phyloP scores from a whole-genome alignment of 2,113 vertebrate species.

The Suncus etruscus region DNA sequence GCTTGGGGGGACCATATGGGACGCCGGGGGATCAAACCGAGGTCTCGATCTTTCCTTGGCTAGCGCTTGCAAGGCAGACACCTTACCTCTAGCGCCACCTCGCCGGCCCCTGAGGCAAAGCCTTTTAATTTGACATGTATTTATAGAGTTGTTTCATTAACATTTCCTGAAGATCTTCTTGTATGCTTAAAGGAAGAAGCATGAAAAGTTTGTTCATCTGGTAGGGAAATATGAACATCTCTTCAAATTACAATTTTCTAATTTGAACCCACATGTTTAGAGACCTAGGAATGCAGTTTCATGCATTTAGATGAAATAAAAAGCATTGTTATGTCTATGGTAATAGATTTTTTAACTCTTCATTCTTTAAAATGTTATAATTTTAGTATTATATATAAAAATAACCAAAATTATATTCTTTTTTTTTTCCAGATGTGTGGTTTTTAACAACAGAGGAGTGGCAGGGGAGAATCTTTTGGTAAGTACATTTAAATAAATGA shows the following conservation, averaged over 20 bases:
- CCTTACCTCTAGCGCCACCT: no score
- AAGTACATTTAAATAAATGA: conserved; percentile 86
- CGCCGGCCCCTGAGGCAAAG: no score
- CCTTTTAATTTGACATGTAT: neutral
- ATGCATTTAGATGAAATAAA: conserved; percentile 11
- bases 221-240: conserved; percentile 30
- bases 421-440: conserved; percentile 95
- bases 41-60: no score
- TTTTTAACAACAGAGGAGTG: conserved; percentile 93
- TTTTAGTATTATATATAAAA: conserved; percentile 38
- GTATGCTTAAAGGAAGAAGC: neutral
- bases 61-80: no score
- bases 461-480: conserved; percentile 96
- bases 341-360: neutral
- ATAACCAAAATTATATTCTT: conserved; percentile 78
- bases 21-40: no score
- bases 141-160: conserved; percentile 25
- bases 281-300: conserved; percentile 44
- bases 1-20: no score
- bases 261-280: conserved; percentile 42
- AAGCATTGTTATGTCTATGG: conserved; percentile 22
- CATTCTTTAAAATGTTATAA: no score
- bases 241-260: conserved; percentile 18
- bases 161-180: neutral
- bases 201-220: conserved; percentile 44